Conservation (phyloP, 2,113 vertebrate species). For the Gallinago undulata region DNA sequence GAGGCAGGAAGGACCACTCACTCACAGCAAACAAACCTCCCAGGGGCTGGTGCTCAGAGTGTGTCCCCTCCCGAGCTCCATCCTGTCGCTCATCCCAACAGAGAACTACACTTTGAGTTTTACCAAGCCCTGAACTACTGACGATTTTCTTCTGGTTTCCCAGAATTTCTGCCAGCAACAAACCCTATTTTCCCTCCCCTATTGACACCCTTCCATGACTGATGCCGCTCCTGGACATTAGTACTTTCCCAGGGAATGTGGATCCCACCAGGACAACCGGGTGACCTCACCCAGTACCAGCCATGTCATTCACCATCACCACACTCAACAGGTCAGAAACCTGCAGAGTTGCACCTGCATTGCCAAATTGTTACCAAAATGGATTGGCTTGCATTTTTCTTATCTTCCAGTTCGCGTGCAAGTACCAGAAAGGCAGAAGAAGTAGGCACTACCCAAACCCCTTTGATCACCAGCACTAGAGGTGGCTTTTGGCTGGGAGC, state of each 20-base stretch:
- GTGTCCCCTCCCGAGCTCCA: neutral
- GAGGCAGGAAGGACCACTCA: neutral
- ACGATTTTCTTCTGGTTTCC: neutral
- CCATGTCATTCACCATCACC: accelerated
- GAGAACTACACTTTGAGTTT: neutral
- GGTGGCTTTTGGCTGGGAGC: neutral
- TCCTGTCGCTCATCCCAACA: neutral
- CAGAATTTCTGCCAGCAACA: neutral
- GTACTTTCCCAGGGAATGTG: neutral
- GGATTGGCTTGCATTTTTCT: neutral
- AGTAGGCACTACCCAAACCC: neutral
- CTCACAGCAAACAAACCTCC: neutral
- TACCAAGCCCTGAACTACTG: neutral
- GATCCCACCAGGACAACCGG: neutral
- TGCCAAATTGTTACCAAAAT: neutral
- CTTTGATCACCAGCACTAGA: neutral
- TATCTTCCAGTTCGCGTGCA: neutral
- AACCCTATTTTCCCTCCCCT: neutral
- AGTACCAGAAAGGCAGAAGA: neutral
- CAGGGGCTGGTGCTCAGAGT: accelerated
- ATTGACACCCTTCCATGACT: neutral
- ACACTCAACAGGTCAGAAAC: neutral
- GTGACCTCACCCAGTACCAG: neutral
- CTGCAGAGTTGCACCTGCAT: neutral
- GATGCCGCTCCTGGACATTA: neutral